Conservation (phyloP, 2,797 vertebrate genomes). For the Pangasius mekongensis region DNA sequence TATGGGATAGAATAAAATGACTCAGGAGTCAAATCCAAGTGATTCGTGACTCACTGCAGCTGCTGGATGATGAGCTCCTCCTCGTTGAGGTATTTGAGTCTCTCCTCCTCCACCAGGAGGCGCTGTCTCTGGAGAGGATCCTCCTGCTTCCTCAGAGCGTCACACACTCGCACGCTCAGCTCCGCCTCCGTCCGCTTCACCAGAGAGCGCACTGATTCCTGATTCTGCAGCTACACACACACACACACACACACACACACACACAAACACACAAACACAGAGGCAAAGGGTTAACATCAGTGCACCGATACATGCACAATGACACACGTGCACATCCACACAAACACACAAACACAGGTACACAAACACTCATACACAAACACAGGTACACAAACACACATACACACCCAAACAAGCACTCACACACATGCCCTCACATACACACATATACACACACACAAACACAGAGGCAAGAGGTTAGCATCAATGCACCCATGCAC, state of each 20-base stretch:
- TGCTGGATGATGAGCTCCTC: constrained; percentile 98
- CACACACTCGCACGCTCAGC: constrained; percentile 89
- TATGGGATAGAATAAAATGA: neutral
- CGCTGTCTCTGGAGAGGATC: constrained; percentile 97
- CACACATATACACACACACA: neutral
- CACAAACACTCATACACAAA: neutral
- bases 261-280: constrained; percentile 4
- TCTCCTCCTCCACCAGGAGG: constrained; percentile 95
- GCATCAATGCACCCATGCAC: neutral
- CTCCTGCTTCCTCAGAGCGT: constrained; percentile 92
- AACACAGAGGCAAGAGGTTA: neutral
- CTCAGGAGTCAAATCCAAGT: neutral
- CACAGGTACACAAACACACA: too few relatives aligned
- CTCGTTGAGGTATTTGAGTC: constrained; percentile 96
- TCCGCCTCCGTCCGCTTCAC: constrained; percentile 91
- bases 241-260: constrained; percentile 21
- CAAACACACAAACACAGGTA: too few relatives aligned
- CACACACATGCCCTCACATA: too few relatives aligned
- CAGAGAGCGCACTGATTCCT: constrained; percentile 87
- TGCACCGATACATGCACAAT: neutral
- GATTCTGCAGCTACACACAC: constrained; percentile 87
- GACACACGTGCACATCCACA: neutral
- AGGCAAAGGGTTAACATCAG: neutral
- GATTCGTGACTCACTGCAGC: constrained; percentile 84
- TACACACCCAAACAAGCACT: neutral